Conservation (phyloP, 1,140 invertebrate species). For the Bursaphelenchus mucronatus region DNA sequence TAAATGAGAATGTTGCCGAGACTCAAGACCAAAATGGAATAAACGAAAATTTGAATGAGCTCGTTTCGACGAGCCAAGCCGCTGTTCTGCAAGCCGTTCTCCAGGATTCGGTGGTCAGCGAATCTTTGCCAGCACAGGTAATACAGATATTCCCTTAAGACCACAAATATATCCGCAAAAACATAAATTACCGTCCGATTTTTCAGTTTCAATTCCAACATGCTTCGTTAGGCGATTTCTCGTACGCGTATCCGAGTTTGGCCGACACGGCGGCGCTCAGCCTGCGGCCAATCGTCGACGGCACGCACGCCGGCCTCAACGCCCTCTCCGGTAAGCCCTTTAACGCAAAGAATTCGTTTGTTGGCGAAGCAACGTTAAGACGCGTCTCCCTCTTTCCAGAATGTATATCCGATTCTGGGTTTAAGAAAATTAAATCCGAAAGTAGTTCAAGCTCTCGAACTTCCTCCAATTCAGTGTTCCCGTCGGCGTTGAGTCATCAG, state of each 20-base stretch:
- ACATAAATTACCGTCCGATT: background rate
- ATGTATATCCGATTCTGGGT: slow-evolving; percentile 18
- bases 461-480: slow-evolving; percentile 27
- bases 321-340: slow-evolving; percentile 13
- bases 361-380: background rate
- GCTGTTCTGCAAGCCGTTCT: slow-evolving; percentile 22
- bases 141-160: background rate
- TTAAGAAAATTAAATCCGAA: slow-evolving; percentile 39
- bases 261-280: slow-evolving; percentile 11
- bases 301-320: slow-evolving; percentile 7
- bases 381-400: slow-evolving; percentile 2
- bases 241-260: slow-evolving; percentile 3
- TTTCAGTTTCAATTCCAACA: slow-evolving; percentile 24
- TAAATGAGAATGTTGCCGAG: no score
- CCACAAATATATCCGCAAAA: background rate
- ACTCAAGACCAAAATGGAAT: no score
- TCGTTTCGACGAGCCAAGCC: slow-evolving; percentile 2
- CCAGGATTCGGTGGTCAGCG: slow-evolving; percentile 15
- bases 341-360: background rate
- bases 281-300: slow-evolving; percentile 13
- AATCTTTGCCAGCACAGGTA: slow-evolving; percentile 13
- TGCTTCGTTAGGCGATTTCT: slow-evolving; percentile 3
- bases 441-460: slow-evolving; percentile 7
- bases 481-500: slow-evolving; percentile 29
- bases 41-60: no score